Evolutionary conservation across 1,140 invertebrate species (phyloP), one percentile per base, ranked within the genome.

Genomic region (Aplysia californica): DNA sequence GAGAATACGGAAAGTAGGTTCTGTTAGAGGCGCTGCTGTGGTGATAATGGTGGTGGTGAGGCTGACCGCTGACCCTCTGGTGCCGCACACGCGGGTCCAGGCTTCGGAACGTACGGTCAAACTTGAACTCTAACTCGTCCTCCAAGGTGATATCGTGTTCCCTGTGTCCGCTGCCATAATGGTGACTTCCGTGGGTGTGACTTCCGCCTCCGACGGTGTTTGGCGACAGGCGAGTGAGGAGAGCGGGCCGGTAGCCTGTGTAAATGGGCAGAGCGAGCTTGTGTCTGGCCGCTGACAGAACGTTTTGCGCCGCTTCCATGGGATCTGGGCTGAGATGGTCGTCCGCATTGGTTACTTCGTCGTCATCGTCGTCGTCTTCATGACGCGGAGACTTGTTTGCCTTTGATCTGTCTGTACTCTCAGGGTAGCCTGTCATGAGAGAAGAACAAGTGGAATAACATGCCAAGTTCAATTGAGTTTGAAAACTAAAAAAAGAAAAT

Each of bases 21-120:
- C 74, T 61, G n/a, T n/a, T n/a, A n/a, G n/a, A n/a, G n/a, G n/a
- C n/a, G 31, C 61, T 73, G 18, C 31, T 38, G 29, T 61, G 33
- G 44, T 75, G 67, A 36, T 31, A 59, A 31, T 75, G 38, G 29
- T 67, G 64, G 35, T 68, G 39, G 3, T 4, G 21, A 18, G 21
- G 20, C 3, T 58, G 39, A 3, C 31, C 41, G 36, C 41, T n/a
- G 3, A 71, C 59, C 31, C 76, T 55, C 18, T 73, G 44, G 15
- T 78, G 58, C 20, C 77, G 58, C 10, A 58, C 61, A 10, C 79
- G 58, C 5, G 76, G 76, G 64, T 86, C 85, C 31, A 83, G 72
- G 18, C 83, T 79, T n/a, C 81, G 80, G 71, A 85, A 83, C 26
- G 74, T 69, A 2, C 84, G 67, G 41, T 86, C 85, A 58, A 82